Conservation (phyloP, 2,888 invertebrate species). For the Clusia tigrina region DNA sequence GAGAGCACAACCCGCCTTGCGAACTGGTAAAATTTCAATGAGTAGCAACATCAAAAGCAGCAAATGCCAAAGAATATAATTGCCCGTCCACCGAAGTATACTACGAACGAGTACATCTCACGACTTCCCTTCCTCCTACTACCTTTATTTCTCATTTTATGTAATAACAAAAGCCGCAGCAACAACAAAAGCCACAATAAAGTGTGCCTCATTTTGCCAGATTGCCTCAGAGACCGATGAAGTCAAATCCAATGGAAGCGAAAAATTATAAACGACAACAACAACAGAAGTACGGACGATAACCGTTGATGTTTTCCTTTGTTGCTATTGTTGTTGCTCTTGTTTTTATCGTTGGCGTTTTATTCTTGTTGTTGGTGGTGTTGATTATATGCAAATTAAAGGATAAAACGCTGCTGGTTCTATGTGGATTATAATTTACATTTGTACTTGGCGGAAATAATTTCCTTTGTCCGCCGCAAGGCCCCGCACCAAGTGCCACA, state of each 20-base stretch:
- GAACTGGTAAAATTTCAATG: too few relatives aligned
- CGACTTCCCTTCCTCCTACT: too few relatives aligned
- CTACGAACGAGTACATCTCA: background rate
- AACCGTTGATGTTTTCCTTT: slow-evolving; percentile 15
- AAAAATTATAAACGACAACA: background rate
- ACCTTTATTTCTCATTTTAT: too few relatives aligned
- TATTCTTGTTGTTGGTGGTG: slow-evolving; percentile 11
- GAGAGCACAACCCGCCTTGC: too few relatives aligned
- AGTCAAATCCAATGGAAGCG: slow-evolving; percentile 9
- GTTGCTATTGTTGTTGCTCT: slow-evolving; percentile 11
- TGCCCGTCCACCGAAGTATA: background rate
- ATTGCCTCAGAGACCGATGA: background rate
- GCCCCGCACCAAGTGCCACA: background rate
- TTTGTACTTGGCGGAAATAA: slow-evolving; percentile 6
- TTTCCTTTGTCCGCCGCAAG: background rate
- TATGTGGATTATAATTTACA: slow-evolving; percentile 38
- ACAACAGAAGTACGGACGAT: background rate
- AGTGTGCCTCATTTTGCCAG: background rate
- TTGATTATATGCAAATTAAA: slow-evolving; percentile 54
- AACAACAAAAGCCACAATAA: background rate
- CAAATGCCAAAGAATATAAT: background rate
- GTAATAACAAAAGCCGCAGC: slow-evolving; percentile 1
- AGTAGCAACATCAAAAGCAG: background rate
- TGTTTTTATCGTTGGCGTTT: slow-evolving; percentile 13
- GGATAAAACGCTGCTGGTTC: slow-evolving; percentile 31